Evolutionary conservation across 2,888 invertebrate species (phyloP), one percentile per base, ranked within the genome.

Genomic region (Pyrochroa serraticornis): DNA sequence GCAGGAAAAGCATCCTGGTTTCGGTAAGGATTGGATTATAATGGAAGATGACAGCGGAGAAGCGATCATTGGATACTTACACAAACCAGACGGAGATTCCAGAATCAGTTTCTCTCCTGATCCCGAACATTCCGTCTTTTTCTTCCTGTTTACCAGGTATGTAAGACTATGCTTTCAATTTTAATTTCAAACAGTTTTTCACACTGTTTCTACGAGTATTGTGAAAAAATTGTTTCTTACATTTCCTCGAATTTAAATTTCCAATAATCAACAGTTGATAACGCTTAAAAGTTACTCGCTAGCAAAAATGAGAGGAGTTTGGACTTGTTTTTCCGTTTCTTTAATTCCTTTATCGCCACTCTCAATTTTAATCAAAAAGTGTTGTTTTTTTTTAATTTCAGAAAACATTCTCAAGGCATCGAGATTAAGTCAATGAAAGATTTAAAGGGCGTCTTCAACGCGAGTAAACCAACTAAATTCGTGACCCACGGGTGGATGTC

Each of bases 401-500:
- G 59, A 33, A 10, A 53, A 8, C 39, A 49, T 9, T 22, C 32
- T 9, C 10, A 54, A 0, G 59, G 59, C n/a, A 42, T 53, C 41
- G 38, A 32, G 7, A 31, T 38, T 6, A 32, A 42, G 7, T 10
- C 33, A 7, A 2, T 42, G 10, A 32, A 50, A 39, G 7, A 38
- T 30, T 8, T 35, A 10, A 32, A 8, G 3, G 22, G 35, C 9
- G 37, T 36, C 9, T 82, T 82, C 55, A 78, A 84, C 64, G 64
- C 69, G 1, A 75, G 77, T 0, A 82, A 82, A 60, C 70, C 77
- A 1, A 75, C 83, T 0, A 83, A 81, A 72, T 78, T 83, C 8
- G 55, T 85, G 8, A 83, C 84, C 2, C 86, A 86, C 63, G 79
- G 79, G 13, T 86, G 84, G 84, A 70, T 81, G 46, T 81, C 83